These are phyloP conservation scores for Aleiodes testaceus DNA, from an alignment of 2,888 invertebrate species.

Conservation along the genomic window DNA sequence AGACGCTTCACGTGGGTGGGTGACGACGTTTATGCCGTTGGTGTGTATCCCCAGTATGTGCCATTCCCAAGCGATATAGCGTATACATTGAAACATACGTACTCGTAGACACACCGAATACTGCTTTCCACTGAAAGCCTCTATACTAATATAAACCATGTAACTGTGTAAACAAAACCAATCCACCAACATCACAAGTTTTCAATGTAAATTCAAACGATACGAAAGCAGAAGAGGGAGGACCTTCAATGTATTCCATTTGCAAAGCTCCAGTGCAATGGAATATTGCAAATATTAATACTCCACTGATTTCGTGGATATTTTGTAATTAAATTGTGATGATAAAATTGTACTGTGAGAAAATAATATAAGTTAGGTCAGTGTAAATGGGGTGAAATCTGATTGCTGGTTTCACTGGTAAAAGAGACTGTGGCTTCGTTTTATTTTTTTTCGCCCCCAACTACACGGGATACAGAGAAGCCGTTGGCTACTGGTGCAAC, in stretches of 20 bases:
- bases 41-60: not conserved
- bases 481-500: not conserved
- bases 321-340: slow-evolving; percentile 4
- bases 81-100: slow-evolving; percentile 22
- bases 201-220: slow-evolving; percentile 12
- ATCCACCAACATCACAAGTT: not conserved
- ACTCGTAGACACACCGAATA: not conserved
- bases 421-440: not conserved
- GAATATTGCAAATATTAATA: slow-evolving; percentile 16
- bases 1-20: slow-evolving; percentile 26
- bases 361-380: not conserved
- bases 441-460: slow-evolving; percentile 9
- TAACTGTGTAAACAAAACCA: slow-evolving; percentile 18
- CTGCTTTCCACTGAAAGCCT: not conserved
- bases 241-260: slow-evolving; percentile 12
- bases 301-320: slow-evolving; percentile 4
- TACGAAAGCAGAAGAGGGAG: no score
- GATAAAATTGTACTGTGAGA: not conserved
- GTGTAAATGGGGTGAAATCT: slow-evolving; percentile 42
- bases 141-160: not conserved
- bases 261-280: not conserved
- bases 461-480: slow-evolving; percentile 2
- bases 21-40: slow-evolving; percentile 18
- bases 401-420: slow-evolving; percentile 39
- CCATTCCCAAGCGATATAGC: slow-evolving; percentile 19